These are phyloP conservation scores for Callinectes sapidus DNA, from an alignment of 2,888 invertebrate genomes.

Conservation along the genomic window DNA sequence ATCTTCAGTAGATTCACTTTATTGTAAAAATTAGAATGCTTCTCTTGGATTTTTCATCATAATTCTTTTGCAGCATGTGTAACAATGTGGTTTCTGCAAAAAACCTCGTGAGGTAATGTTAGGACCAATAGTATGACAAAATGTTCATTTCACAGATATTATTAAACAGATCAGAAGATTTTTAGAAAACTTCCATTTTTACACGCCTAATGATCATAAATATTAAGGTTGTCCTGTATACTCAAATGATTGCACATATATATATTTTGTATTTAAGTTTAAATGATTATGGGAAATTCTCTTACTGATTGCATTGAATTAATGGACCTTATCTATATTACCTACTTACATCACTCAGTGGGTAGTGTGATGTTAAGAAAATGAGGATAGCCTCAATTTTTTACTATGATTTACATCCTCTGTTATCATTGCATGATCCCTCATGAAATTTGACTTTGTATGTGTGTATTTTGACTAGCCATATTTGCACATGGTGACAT, in stretches of 20 bases:
- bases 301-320: not conserved
- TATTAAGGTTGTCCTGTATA: conserved; percentile 5
- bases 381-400: no score
- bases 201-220: not conserved
- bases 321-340: not conserved
- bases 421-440: no score
- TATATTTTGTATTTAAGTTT: not conserved
- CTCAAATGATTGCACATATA: not conserved
- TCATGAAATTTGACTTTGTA: not conserved
- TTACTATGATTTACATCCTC: no score
- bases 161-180: no score
- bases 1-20: not conserved
- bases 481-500: not conserved
- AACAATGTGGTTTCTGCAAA: not conserved
- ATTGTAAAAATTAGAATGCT: not conserved
- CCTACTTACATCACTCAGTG: not conserved
- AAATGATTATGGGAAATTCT: not conserved
- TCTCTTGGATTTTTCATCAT: not conserved
- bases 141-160: no score
- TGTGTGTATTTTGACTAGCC: not conserved
- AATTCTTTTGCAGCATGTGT: not conserved
- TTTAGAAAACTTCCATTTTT: not conserved
- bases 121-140: not conserved
- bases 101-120: not conserved
- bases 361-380: not conserved